phyloP scores from a whole-genome alignment of 2,113 vertebrate species.

The Tychaedon coryphoeus region DNA sequence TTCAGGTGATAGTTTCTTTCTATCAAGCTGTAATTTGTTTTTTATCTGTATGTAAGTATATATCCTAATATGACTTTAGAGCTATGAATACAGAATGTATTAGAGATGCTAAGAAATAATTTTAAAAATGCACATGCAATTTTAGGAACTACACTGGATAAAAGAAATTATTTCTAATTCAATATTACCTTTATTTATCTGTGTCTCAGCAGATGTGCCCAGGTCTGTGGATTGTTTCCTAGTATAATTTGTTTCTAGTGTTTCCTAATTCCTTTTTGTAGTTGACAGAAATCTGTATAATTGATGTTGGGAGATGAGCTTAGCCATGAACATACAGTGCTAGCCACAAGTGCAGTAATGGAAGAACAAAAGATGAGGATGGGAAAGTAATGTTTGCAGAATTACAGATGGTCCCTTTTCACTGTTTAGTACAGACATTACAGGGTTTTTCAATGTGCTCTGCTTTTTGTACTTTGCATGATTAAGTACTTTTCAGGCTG shows the following conservation, averaged over 20 bases:
- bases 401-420: background rate
- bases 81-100: background rate
- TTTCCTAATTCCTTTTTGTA: background rate
- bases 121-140: background rate
- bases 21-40: background rate
- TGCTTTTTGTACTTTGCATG: conserved; percentile 43
- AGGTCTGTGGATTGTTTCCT: background rate
- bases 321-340: background rate
- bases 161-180: background rate
- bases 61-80: background rate
- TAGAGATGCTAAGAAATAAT: background rate
- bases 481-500: conserved; percentile 11
- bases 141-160: background rate
- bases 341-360: background rate
- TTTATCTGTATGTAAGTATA: background rate
- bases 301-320: background rate
- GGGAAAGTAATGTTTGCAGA: background rate
- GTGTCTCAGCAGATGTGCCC: background rate
- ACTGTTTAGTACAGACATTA: background rate
- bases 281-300: background rate
- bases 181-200: background rate
- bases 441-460: conserved; percentile 6
- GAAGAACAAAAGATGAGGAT: background rate
- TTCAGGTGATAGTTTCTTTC: background rate
- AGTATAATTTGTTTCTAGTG: background rate